phyloP scores from a whole-genome alignment of 30 jellyfish, hydroid and myxozoan genomes.

The Pelagia noctiluca region DNA sequence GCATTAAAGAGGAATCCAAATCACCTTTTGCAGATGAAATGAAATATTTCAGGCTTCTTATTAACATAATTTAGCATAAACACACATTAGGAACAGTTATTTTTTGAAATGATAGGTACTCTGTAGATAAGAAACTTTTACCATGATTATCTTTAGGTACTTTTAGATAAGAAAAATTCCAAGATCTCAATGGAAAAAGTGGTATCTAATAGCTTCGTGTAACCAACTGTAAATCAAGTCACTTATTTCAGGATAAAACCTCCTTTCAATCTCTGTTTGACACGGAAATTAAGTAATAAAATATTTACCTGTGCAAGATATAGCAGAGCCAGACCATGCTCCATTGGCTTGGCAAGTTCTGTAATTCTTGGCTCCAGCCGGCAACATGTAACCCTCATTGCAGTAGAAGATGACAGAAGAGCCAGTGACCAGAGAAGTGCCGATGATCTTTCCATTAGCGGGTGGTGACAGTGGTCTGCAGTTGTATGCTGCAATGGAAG shows the following conservation, averaged over 20 bases:
- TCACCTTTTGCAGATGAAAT: too few relatives aligned
- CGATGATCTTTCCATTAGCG: slow-evolving; percentile 83
- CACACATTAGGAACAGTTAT: too few relatives aligned
- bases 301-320: slow-evolving; percentile 86
- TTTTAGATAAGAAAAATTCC: too few relatives aligned
- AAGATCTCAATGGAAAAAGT: too few relatives aligned
- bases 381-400: slow-evolving; percentile 82
- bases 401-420: slow-evolving; percentile 89
- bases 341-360: slow-evolving; percentile 86
- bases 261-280: neutral
- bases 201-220: too few relatives aligned
- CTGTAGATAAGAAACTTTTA: too few relatives aligned
- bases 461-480: slow-evolving; percentile 87
- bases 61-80: too few relatives aligned
- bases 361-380: slow-evolving; percentile 63
- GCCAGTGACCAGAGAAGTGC: slow-evolving; percentile 78
- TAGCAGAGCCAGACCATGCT: slow-evolving; percentile 78
- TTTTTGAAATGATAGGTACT: too few relatives aligned
- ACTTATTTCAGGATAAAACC: neutral
- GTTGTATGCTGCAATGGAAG: slow-evolving; percentile 62
- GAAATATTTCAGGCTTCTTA: too few relatives aligned
- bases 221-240: too few relatives aligned
- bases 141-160: too few relatives aligned
- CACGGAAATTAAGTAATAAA: neutral
- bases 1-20: too few relatives aligned